Percentiles rank a stretch among this genome's conserved stretches.
Evolutionary conservation across 2,888 invertebrate genomes (phyloP).

Genomic region (Andrena praecox): DNA sequence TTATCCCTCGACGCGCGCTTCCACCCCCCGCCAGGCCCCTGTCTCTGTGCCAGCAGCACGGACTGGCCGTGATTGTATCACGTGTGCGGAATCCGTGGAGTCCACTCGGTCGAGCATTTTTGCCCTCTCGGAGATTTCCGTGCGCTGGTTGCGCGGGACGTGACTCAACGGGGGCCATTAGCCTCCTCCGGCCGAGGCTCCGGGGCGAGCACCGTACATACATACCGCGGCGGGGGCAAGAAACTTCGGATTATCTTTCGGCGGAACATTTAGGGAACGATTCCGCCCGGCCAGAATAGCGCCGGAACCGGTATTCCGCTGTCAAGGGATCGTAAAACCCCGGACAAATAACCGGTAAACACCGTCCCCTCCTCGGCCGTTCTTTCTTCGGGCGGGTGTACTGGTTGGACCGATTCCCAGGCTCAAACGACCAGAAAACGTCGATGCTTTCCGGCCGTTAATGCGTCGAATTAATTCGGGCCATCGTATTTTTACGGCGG

Average conservation of each 20-base stretch:
- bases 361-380: constrained; percentile 28
- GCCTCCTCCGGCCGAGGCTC: constrained; percentile 48
- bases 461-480: constrained; percentile 50
- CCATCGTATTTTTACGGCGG: constrained; percentile 37
- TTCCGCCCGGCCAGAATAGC: constrained; percentile 41
- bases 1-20: background rate
- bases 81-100: constrained; percentile 19
- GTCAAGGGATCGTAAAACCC: constrained; percentile 66
- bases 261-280: constrained; percentile 58
- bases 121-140: constrained; percentile 23
- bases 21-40: background rate
- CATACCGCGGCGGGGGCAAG: constrained; percentile 56
- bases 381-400: background rate
- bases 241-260: constrained; percentile 76
- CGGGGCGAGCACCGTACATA: constrained; percentile 51
- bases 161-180: constrained; percentile 66
- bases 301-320: constrained; percentile 59
- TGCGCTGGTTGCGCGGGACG: constrained; percentile 32
- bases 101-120: constrained; percentile 40
- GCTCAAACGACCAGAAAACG: constrained; percentile 45
- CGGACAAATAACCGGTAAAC: constrained; percentile 66
- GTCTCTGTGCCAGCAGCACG: background rate
- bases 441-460: constrained; percentile 35
- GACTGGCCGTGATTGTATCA: constrained; percentile 50
- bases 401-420: constrained; percentile 49